Conservation (phyloP, 2,797 vertebrate genomes). For the Gadopsis marmoratus region DNA sequence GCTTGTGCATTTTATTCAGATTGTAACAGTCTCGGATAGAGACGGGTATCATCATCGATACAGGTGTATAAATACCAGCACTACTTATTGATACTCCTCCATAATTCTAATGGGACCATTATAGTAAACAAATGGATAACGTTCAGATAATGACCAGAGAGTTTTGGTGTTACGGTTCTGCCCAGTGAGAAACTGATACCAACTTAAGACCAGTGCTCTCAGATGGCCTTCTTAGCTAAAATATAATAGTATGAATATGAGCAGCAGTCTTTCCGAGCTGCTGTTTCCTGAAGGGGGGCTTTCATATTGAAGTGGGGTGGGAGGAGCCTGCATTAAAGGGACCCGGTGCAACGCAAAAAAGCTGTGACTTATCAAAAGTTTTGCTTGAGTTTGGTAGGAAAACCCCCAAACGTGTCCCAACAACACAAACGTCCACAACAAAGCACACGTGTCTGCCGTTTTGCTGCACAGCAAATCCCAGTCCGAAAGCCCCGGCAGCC, state of each 20-base stretch:
- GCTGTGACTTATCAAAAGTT: background rate
- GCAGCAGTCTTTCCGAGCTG: background rate
- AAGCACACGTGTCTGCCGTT: background rate
- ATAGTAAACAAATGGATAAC: background rate
- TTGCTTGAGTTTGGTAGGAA: background rate
- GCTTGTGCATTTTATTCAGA: background rate
- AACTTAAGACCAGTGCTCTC: background rate
- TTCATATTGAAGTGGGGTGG: background rate
- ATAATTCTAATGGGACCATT: background rate
- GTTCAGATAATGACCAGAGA: background rate
- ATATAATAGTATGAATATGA: background rate
- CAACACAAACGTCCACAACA: background rate
- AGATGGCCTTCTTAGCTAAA: no score
- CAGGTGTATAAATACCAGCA: background rate
- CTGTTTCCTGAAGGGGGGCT: background rate
- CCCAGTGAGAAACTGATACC: background rate
- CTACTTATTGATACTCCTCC: background rate
- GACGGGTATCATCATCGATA: background rate
- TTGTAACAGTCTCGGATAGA: background rate
- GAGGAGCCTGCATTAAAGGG: background rate
- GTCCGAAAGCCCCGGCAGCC: background rate
- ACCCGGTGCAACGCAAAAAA: background rate
- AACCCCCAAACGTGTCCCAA: background rate
- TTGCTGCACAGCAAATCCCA: background rate
- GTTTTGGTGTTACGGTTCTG: background rate